Percentiles rank a stretch among this genome's conserved stretches.
These are phyloP conservation scores for Bagarius yarrelli DNA, from an alignment of 2,113 vertebrate genomes.

Conservation along the genomic window DNA sequence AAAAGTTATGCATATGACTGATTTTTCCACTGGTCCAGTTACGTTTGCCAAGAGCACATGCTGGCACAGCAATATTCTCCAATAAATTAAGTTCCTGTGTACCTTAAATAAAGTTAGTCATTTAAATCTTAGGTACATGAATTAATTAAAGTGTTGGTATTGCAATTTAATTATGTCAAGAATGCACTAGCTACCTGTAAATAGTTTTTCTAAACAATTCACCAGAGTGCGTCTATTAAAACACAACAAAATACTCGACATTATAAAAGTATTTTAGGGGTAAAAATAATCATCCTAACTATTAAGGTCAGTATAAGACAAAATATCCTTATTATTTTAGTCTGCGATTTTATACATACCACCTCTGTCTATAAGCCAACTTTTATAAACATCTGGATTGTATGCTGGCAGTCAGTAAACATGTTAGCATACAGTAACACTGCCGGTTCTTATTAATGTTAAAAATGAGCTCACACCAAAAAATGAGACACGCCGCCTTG, in stretches of 20 bases:
- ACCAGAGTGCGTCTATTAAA: background rate
- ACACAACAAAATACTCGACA: background rate
- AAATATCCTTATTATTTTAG: background rate
- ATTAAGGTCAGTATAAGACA: background rate
- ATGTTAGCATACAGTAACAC: no score
- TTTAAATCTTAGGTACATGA: background rate
- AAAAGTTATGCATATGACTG: background rate
- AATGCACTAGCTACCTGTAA: no score
- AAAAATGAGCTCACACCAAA: constrained; percentile 20
- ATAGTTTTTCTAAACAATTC: no score
- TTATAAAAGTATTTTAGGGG: background rate
- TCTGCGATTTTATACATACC: background rate
- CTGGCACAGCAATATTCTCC: background rate
- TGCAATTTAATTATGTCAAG: no score
- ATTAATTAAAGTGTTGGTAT: background rate
- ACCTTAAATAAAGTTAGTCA: background rate
- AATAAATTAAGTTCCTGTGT: background rate
- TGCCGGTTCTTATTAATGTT: background rate
- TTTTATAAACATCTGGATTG: background rate
- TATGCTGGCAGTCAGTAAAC: background rate
- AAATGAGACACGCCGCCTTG: constrained; percentile 22
- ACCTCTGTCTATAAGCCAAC: background rate
- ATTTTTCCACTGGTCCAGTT: background rate
- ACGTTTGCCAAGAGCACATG: background rate
- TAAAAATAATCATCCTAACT: background rate